Evolutionary conservation across 2,113 vertebrate genomes (phyloP).

Genomic region (Mustela lutreola): DNA sequence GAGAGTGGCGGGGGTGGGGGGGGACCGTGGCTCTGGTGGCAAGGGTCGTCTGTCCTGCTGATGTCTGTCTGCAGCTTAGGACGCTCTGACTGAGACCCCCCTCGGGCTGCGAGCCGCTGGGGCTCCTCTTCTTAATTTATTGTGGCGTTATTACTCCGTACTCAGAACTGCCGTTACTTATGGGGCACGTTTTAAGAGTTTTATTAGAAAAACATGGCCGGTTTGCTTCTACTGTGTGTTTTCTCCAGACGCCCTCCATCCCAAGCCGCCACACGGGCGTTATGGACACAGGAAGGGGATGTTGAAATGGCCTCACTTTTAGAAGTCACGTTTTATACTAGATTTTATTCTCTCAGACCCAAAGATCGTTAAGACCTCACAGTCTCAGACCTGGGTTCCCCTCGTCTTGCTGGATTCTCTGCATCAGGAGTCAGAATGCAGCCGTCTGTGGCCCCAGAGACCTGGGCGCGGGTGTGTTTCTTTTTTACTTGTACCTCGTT

Average conservation of each 20-base stretch:
- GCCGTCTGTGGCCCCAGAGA: background rate
- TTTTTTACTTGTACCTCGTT: background rate
- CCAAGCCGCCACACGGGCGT: fast-evolving
- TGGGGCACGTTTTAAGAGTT: constrained; percentile 12
- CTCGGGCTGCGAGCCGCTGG: background rate
- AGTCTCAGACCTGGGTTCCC: background rate
- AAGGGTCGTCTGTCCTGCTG: constrained; percentile 58
- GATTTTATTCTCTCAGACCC: background rate
- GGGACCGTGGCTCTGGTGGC: constrained; percentile 54
- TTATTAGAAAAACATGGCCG: constrained; percentile 40
- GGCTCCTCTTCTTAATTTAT: constrained; percentile 64
- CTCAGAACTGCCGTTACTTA: background rate
- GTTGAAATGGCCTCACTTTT: background rate
- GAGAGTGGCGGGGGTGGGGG: background rate
- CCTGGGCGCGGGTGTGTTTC: background rate
- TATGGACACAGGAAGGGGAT: fast-evolving
- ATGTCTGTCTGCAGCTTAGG: constrained; percentile 40
- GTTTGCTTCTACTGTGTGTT: background rate
- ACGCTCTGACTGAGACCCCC: background rate
- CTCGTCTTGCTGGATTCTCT: background rate
- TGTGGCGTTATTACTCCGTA: background rate
- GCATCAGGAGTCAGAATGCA: background rate
- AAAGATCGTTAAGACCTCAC: background rate
- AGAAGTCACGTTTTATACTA: background rate
- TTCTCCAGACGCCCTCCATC: background rate